Base-by-base conservation (phyloP, 2,888 invertebrate species). In the Slavum lentiscoides region DNA sequence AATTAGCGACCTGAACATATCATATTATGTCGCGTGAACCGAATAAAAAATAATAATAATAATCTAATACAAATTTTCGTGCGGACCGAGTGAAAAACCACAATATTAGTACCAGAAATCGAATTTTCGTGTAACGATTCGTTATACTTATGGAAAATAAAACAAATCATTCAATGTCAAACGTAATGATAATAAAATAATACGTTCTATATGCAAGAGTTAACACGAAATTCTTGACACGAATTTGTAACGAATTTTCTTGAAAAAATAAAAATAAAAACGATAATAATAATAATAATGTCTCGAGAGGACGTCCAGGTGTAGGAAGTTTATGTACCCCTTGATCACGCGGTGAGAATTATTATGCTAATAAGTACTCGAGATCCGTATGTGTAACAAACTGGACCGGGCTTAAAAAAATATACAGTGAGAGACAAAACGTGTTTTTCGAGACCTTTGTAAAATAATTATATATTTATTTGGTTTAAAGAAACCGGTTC, bases 401-500 rank as follows among this genome's bases (percentile, higher is more conserved):
- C 72, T 39, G n/a, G 72, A 72, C 58, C 39, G 59, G 11, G 39
- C 59, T 72, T 58, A 53, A 11, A 13, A 30, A 30, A 30, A 30
- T 30, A 30, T 30, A 30, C 4, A 53, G 58, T 21, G 39, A 17
- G n/a, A 19, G 4, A 43, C 5, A 37, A 59, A 72, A 61, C 72
- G 43, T 72, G 72, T 72, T 72, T 72, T 19, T 30, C 30, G 17
- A 59, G 39, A 62, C 49, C 21, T 58, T 72, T 72, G 59, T 61
- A 15, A 30, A 30, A 9, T 49, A 23, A 43, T 62, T n/a, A 62
- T 30, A 30, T 30, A 59, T 62, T 43, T 73, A 61, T 49, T 62
- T 62, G 19, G 43, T 53, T 73, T 62, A n/a, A 30, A n/a, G 19
- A 62, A 73, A 74, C 74, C 74, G 30, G 62, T 74, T 62, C 30